Conservation (phyloP, 1,140 invertebrate species). For the Drosophila tani region DNA sequence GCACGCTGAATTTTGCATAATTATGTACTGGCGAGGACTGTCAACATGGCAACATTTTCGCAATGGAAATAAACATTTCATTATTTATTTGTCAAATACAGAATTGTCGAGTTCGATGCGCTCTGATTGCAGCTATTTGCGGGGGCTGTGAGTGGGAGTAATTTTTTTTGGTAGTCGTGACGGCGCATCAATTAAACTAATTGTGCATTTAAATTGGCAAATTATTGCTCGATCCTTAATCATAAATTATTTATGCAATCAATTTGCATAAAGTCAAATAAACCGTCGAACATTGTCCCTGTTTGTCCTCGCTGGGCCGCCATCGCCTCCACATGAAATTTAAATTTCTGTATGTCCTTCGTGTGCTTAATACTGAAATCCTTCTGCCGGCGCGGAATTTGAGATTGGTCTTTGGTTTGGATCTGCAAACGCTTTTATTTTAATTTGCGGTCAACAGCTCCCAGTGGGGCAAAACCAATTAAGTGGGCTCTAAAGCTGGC, state of each 20-base stretch:
- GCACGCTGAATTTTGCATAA: constrained; percentile 68
- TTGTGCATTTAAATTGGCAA: constrained; percentile 66
- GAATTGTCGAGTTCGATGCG: constrained; percentile 22
- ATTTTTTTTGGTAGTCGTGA: constrained; percentile 25
- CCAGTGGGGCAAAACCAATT: constrained; percentile 63
- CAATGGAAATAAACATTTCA: constrained; percentile 56
- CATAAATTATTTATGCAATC: constrained; percentile 73
- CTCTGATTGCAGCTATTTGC: constrained; percentile 16
- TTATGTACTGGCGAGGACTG: constrained; percentile 54
- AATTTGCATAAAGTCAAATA: constrained; percentile 64
- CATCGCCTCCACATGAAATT: constrained; percentile 20
- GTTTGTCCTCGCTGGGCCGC: constrained; percentile 19
- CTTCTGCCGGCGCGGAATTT: constrained; percentile 4
- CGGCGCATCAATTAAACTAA: constrained; percentile 63
- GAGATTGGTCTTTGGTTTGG: constrained; percentile 12
- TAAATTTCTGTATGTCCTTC: constrained; percentile 25
- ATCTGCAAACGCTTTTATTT: constrained; percentile 41
- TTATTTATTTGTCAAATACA: constrained; percentile 62
- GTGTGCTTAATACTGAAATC: constrained; percentile 14
- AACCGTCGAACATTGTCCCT: constrained; percentile 28
- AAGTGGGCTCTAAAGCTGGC: constrained; percentile 49
- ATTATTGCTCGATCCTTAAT: constrained; percentile 60
- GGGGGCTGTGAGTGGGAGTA: background rate
- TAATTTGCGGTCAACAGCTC: constrained; percentile 50
- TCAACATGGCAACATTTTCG: constrained; percentile 59